Conservation (phyloP, 1,140 invertebrate species). For the Tetramorium parvispinum region DNA sequence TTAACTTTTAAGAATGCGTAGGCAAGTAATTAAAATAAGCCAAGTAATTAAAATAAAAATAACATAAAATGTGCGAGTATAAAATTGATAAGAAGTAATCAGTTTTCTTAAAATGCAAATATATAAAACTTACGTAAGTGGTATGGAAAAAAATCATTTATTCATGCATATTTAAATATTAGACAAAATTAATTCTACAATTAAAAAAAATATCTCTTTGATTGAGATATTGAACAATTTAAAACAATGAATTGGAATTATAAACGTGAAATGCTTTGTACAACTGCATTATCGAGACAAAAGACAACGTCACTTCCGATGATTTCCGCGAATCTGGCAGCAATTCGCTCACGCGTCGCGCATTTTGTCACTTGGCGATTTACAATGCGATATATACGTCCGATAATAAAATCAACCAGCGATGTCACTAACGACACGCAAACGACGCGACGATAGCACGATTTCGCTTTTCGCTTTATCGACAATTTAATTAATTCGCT, state of each 20-base stretch:
- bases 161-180: neutral
- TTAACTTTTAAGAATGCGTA: neutral
- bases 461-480: constrained; percentile 55
- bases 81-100: neutral
- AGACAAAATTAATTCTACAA: neutral
- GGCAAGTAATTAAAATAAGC: neutral
- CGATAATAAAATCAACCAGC: constrained; percentile 44
- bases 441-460: constrained; percentile 41
- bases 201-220: neutral
- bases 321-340: neutral
- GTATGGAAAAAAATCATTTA: neutral
- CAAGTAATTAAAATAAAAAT: neutral
- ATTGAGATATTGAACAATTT: neutral
- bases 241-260: neutral
- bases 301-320: neutral
- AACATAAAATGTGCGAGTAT: neutral
- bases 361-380: constrained; percentile 44
- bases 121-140: neutral
- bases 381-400: constrained; percentile 41
- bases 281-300: neutral
- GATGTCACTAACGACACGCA: constrained; percentile 32
- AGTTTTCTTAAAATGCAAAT: neutral
- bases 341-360: constrained; percentile 2
- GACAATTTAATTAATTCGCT: constrained; percentile 55
- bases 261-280: neutral